A percentile compares a stretch with the other conserved stretches of the same genome.
These are phyloP conservation scores for Amphipoea oculea DNA, from an alignment of 2,888 invertebrate genomes.

Conservation along the genomic window DNA sequence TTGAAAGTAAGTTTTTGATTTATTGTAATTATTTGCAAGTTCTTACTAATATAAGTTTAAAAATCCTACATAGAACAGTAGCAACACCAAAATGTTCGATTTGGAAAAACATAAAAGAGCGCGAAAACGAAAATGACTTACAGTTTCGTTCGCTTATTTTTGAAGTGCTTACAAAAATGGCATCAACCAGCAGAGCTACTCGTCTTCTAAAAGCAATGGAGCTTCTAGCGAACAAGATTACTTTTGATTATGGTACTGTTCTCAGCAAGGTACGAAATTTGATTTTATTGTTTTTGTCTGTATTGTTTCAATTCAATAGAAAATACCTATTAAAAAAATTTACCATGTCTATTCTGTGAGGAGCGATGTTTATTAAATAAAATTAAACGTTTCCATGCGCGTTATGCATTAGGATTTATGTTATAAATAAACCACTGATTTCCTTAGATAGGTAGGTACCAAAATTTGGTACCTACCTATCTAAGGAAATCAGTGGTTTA, in stretches of 20 bases:
- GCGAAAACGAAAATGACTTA: constrained; percentile 42
- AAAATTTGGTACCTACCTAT: too few relatives aligned
- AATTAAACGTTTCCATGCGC: neutral
- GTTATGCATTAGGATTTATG: neutral
- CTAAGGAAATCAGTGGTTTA: too few relatives aligned
- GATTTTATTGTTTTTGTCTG: neutral
- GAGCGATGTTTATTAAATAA: neutral
- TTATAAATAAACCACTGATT: too few relatives aligned
- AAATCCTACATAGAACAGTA: neutral
- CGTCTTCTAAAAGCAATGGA: constrained; percentile 71
- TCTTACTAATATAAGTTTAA: neutral
- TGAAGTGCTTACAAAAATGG: constrained; percentile 43
- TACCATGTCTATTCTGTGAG: too few relatives aligned
- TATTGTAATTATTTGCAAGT: neutral
- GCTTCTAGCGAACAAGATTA: constrained; percentile 49
- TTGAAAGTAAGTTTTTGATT: neutral
- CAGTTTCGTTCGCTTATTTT: neutral
- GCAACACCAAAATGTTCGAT: constrained; percentile 43
- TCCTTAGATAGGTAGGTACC: too few relatives aligned
- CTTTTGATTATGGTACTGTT: constrained; percentile 69
- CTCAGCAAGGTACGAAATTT: constrained; percentile 70
- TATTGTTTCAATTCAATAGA: neutral
- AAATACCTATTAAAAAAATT: neutral
- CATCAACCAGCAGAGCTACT: constrained; percentile 64
- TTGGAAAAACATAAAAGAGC: constrained; percentile 44